Conservation (phyloP, 1,140 invertebrate species). For the Belonocnema kinseyi region DNA sequence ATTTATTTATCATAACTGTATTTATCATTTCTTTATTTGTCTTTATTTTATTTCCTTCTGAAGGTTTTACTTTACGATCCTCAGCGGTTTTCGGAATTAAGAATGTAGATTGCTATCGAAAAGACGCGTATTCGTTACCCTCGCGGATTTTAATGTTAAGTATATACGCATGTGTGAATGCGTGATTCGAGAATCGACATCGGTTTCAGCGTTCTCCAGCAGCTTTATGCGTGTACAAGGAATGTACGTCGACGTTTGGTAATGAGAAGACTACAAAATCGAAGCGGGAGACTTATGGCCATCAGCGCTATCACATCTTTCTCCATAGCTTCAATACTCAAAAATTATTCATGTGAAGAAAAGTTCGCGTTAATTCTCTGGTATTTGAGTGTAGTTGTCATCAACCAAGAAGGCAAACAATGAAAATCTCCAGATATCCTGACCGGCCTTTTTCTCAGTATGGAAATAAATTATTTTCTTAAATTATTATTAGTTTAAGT, state of each 20-base stretch:
- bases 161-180: slow-evolving; percentile 33
- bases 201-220: slow-evolving; percentile 22
- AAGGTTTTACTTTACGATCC: slow-evolving; percentile 61
- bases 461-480: too few species aligned
- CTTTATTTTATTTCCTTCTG: slow-evolving; percentile 50
- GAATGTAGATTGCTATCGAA: slow-evolving; percentile 60
- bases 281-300: not conserved
- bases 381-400: too few species aligned
- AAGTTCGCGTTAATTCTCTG: too few species aligned
- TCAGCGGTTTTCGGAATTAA: slow-evolving; percentile 50
- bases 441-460: too few species aligned
- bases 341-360: not conserved
- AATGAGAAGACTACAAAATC: slow-evolving; percentile 10
- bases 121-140: slow-evolving; percentile 38
- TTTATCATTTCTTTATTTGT: slow-evolving; percentile 29
- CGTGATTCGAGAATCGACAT: slow-evolving; percentile 23
- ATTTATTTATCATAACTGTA: slow-evolving; percentile 17
- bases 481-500: too few species aligned
- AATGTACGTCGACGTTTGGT: slow-evolving; percentile 12
- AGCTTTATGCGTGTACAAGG: slow-evolving; percentile 19
- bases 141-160: slow-evolving; percentile 45
- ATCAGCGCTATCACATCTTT: not conserved
- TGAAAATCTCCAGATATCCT: too few species aligned
- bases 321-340: not conserved
- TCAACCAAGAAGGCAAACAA: too few species aligned